A percentile compares a stretch with the other conserved stretches of the same genome.
These are phyloP conservation scores for Cebidichthys violaceus DNA, from an alignment of 2,113 vertebrate genomes.

Conservation along the genomic window DNA sequence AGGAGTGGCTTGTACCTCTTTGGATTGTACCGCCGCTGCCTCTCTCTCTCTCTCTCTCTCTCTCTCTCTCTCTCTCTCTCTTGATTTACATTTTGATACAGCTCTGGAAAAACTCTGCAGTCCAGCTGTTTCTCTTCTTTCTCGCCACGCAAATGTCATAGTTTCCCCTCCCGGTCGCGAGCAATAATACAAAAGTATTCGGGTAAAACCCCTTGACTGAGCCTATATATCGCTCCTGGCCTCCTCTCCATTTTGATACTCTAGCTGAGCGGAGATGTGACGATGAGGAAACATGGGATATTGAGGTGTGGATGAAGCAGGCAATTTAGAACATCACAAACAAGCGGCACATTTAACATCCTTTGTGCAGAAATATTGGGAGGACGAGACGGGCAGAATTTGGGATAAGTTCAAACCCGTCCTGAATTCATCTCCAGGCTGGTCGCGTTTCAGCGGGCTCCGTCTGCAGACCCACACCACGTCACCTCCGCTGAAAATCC, in stretches of 20 bases:
- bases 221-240: not conserved
- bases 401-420: conserved; percentile 48
- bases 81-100: conserved; percentile 33
- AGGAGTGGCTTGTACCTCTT: conserved; percentile 11
- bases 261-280: not conserved
- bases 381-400: conserved; percentile 8
- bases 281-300: not conserved
- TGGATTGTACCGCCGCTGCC: not conserved
- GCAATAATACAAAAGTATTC: not conserved
- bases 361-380: conserved; percentile 18
- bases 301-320: not conserved
- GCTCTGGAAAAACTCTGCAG: conserved; percentile 27
- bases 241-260: conserved; percentile 4
- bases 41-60: conserved; percentile 7
- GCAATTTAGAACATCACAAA: conserved; percentile 20
- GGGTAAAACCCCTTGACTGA: not conserved
- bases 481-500: conserved; percentile 39
- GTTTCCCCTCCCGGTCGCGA: conserved; percentile 2
- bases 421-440: conserved; percentile 34
- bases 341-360: not conserved
- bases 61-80: not conserved
- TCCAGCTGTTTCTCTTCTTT: conserved; percentile 11
- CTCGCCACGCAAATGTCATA: conserved; percentile 26
- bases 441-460: not conserved
- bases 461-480: conserved; percentile 18